These are phyloP conservation scores for Drosophila rhopaloa DNA, from an alignment of 1,140 invertebrate species.

Conservation along the genomic window DNA sequence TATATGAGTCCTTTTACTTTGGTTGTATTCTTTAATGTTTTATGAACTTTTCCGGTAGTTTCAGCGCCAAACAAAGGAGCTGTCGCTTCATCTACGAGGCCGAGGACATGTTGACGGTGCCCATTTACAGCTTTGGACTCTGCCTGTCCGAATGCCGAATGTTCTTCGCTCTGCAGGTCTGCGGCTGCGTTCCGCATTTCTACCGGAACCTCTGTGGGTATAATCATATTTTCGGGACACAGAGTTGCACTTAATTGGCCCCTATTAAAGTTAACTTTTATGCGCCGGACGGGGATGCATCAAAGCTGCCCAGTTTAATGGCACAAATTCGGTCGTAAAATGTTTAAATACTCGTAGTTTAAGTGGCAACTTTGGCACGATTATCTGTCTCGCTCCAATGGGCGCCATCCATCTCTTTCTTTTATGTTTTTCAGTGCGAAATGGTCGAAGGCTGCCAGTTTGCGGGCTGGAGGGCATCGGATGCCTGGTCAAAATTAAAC, in stretches of 20 bases:
- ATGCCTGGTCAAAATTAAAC: slow-evolving; percentile 87
- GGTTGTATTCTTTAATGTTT: background rate
- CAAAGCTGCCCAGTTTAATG: slow-evolving; percentile 44
- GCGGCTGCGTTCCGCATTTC: slow-evolving; percentile 88
- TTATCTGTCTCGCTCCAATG: slow-evolving; percentile 17
- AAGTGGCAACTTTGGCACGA: slow-evolving; percentile 53
- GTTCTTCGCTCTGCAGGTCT: slow-evolving; percentile 86
- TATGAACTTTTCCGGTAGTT: slow-evolving; percentile 66
- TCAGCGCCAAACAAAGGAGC: slow-evolving; percentile 87
- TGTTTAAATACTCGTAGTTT: slow-evolving; percentile 68
- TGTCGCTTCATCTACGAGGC: slow-evolving; percentile 88
- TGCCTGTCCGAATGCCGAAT: slow-evolving; percentile 89
- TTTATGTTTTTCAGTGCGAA: slow-evolving; percentile 82
- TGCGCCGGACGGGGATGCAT: slow-evolving; percentile 47
- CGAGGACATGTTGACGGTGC: slow-evolving; percentile 87
- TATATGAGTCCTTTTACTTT: background rate
- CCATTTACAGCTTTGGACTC: slow-evolving; percentile 88
- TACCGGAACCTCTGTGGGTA: slow-evolving; percentile 78
- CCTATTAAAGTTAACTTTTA: slow-evolving; percentile 77
- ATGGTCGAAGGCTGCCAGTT: slow-evolving; percentile 76
- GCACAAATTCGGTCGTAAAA: slow-evolving; percentile 64
- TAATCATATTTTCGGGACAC: slow-evolving; percentile 63
- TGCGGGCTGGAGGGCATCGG: slow-evolving; percentile 87
- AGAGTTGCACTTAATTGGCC: slow-evolving; percentile 78
- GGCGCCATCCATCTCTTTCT: background rate